Evolutionary conservation across 2,797 vertebrate species (phyloP).

Genomic region (Brotula barbata): DNA sequence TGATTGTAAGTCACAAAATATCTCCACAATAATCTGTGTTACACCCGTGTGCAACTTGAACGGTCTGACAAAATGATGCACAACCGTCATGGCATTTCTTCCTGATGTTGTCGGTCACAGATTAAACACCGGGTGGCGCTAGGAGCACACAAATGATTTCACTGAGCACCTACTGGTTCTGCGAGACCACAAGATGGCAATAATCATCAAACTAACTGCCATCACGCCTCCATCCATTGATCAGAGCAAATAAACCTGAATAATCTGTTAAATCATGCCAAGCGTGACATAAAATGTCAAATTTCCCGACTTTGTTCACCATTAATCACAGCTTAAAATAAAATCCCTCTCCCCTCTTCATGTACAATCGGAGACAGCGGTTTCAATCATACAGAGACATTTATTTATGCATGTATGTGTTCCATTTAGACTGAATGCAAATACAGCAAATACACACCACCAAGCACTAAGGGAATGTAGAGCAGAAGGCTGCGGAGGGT

Average conservation of each 20-base stretch:
- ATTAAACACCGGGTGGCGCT: conserved; percentile 54
- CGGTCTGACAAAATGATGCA: no score
- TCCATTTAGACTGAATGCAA: conserved; percentile 95
- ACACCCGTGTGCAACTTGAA: no score
- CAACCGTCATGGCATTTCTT: no score
- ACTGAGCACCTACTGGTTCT: not conserved
- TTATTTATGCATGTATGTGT: conserved; percentile 85
- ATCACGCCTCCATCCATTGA: conserved; percentile 8
- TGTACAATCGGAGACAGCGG: conserved; percentile 46
- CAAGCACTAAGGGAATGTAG: conserved; percentile 84
- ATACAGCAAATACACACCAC: conserved; percentile 96
- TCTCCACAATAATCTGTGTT: no score
- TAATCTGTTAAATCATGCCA: no score
- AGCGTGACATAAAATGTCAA: no score
- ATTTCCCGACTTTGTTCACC: no score
- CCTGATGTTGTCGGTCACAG: not conserved
- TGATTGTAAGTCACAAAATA: no score
- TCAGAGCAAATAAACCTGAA: no score
- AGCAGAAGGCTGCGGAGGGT: conserved; percentile 71
- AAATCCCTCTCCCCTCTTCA: no score
- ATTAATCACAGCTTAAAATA: no score
- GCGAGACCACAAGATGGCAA: conserved; percentile 57
- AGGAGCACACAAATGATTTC: not conserved
- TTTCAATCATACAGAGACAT: conserved; percentile 80
- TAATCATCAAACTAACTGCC: not conserved